Base-by-base conservation (phyloP, 2,888 invertebrate genomes). In the Allolobophora icterica region DNA sequence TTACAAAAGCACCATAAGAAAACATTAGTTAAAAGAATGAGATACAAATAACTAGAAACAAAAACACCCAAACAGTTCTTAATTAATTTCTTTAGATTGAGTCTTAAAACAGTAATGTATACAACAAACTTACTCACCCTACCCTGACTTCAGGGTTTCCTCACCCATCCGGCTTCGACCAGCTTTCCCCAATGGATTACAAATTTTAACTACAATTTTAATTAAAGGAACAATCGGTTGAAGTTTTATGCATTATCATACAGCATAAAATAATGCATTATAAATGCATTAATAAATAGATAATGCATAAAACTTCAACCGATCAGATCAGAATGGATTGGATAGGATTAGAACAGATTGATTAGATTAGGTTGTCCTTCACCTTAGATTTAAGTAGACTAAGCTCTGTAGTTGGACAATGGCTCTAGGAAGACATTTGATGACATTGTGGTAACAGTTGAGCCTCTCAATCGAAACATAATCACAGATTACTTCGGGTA, bases 351-450 rank as follows among this genome's bases (percentile, higher is more conserved):
- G n/a, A 71, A n/a, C 8, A 71, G 71, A 71, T 71, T 71, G n/a
- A 71, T 71, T 71, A 5, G 71, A n/a, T n/a, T n/a, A n/a, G 30
- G 30, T 13, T n/a, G 5, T 52, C 17, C 30, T 92, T 93, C 95
- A 97, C 97, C 97, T 97, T 95, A 99, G 96, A 96, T 98, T 98
- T 95, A 99, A 96, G 96, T 97, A 97, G 94, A 97, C 98, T 91
- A 99, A 96, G 93, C 97, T 97, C 94, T 98, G 97, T 91, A 99
- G 96, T 95, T 97, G 97, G 92, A 97, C 97, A 92, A 99, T 97
- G 71, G 97, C 97, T 94, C 98, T 97, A 91, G 98, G 98, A 94
- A 99, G 97, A 94, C 96, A 97, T 94, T 98, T 97, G 95, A 99
- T 97, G 93, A 97, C 97, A 96, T 99, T 99, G 96, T 98, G 98